Base-by-base conservation (phyloP, 1,140 invertebrate species). In the Dolichoris vasculosae region DNA sequence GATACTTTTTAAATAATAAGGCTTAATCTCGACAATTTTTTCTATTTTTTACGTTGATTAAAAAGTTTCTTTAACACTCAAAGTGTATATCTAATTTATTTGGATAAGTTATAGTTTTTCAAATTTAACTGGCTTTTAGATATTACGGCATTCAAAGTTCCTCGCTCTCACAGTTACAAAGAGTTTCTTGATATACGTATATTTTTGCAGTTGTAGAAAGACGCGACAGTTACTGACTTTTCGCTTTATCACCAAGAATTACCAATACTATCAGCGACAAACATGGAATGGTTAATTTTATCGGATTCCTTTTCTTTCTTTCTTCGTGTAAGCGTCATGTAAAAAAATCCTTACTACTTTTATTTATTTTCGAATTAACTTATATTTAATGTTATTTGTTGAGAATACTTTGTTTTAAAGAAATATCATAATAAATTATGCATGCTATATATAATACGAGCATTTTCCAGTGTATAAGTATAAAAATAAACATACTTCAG, bases 261-360 rank as follows among this genome's bases (percentile, higher is more conserved):
- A 82, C 67, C 46, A 71, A 71, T 48, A n/a, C 32, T 81, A 67
- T 69, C 79, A 51, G 17, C 80, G 46, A 82, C 67, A 46, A 35
- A 55, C 46, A 15, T 35, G 30, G 64, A 71, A 69, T 71, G 11
- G 32, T 38, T 55, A 38, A 82, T 82, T 71, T 71, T n/a, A 80
- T 55, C 1, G 30, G 48, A 78, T 55, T 38, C 63, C 63, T 11
- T 35, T 26, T 67, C 11, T 32, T 67, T 30, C 30, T 67, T 35
- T 32, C 30, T 30, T 64, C 26, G 17, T 30, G 59, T 30, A 30
- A 3, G 2, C 4, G 4, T 67, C 11, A 32, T 15, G 15, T 32
- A 35, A 17, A 17, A 59, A 59, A 59, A 17, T 51, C 48, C 55
- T 17, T 59, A 11, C 23, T 6, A 11, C 8, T 59, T 20, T 26